Conservation (phyloP, 92 coral and sea anemone species). For the Epizoanthus scotinus region DNA sequence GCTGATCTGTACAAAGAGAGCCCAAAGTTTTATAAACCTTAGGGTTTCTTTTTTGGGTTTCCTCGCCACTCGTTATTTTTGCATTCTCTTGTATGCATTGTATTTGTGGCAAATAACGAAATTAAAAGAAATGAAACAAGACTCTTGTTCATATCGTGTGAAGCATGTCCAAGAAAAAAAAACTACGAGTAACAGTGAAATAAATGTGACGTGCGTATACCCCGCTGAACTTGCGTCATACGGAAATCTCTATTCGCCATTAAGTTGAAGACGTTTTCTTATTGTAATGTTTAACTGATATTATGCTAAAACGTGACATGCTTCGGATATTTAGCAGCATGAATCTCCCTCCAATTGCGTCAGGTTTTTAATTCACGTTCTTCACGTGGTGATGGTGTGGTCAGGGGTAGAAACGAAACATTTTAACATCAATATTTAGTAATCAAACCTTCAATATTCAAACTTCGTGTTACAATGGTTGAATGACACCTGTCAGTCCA, state of each 20-base stretch:
- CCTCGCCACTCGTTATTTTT: too few species aligned
- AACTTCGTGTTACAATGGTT: too few species aligned
- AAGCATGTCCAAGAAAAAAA: neutral
- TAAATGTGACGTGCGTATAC: constrained; percentile 10
- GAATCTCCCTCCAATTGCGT: neutral
- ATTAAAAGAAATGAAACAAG: neutral
- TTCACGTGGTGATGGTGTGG: constrained; percentile 1
- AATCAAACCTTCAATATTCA: too few species aligned
- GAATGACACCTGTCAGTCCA: too few species aligned
- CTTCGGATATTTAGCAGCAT: neutral
- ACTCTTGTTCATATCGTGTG: neutral
- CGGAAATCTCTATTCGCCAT: neutral
- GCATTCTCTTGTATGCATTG: too few species aligned
- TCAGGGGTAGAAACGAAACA: too few species aligned
- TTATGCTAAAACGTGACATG: neutral
- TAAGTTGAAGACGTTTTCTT: neutral
- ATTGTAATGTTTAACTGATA: neutral
- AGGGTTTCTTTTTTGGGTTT: too few species aligned
- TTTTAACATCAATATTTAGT: too few species aligned
- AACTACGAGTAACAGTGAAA: neutral
- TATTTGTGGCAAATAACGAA: too few species aligned
- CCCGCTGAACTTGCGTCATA: constrained; percentile 1
- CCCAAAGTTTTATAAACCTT: too few species aligned
- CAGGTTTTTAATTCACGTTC: neutral
- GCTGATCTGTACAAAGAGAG: too few species aligned